Percentiles rank a stretch among this genome's conserved stretches.
Conservation (phyloP, 2,113 vertebrate species). For the Cromileptes altivelis region DNA sequence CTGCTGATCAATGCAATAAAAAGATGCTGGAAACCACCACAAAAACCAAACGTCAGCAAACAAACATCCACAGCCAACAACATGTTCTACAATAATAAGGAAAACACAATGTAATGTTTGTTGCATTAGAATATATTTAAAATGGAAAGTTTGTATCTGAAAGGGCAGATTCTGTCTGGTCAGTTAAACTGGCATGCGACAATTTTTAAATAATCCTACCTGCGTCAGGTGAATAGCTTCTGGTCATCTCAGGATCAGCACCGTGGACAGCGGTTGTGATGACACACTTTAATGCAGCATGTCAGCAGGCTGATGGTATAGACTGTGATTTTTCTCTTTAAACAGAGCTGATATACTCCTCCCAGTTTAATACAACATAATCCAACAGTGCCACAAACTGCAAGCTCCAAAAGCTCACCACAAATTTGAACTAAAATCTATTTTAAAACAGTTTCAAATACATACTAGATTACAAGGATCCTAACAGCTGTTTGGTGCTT, state of each 20-base stretch:
- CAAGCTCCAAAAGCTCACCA: not conserved
- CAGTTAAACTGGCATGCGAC: not conserved
- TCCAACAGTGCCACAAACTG: not conserved
- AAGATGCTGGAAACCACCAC: too few species aligned
- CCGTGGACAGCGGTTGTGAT: not conserved
- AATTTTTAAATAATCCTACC: conserved; percentile 4
- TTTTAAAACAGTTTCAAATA: not conserved
- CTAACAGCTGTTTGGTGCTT: too few species aligned
- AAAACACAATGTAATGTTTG: too few species aligned
- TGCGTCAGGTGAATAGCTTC: not conserved
- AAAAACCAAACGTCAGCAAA: too few species aligned
- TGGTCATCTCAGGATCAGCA: not conserved
- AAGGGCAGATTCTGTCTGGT: not conserved
- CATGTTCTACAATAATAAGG: too few species aligned
- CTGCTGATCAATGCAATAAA: too few species aligned
- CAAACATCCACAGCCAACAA: too few species aligned
- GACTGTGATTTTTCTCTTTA: not conserved
- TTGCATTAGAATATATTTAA: too few species aligned
- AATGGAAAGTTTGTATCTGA: not conserved
- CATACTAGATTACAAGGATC: too few species aligned
- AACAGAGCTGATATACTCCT: not conserved
- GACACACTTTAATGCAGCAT: conserved; percentile 23
- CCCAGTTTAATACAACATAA: not conserved
- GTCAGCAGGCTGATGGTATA: not conserved
- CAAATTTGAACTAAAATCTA: not conserved